A percentile compares a stretch with the other conserved stretches of the same genome.
phyloP scores from a whole-genome alignment of 2,797 vertebrate genomes.

The Dendrocincla tyrannina region DNA sequence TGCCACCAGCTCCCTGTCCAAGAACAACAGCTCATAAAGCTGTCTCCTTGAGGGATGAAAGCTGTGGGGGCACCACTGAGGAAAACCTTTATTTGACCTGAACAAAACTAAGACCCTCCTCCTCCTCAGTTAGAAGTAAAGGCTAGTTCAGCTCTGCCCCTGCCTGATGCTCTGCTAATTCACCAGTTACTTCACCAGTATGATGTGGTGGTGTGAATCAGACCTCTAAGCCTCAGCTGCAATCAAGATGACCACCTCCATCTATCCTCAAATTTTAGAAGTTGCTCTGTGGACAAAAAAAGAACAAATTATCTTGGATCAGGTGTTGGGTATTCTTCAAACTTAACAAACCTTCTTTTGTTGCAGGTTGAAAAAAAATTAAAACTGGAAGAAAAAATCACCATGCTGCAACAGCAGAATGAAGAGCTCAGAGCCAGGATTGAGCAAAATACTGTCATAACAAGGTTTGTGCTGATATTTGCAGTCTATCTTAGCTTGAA shows the following conservation, averaged over 20 bases:
- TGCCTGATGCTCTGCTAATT: neutral
- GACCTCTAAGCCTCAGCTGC: neutral
- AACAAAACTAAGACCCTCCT: neutral
- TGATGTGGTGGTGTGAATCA: neutral
- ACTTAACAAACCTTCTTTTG: slow-evolving; percentile 59
- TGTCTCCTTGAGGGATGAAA: neutral
- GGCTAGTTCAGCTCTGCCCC: neutral
- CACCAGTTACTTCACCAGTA: neutral
- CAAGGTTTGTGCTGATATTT: slow-evolving; percentile 81
- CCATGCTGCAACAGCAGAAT: slow-evolving; percentile 94
- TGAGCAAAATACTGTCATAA: slow-evolving; percentile 89
- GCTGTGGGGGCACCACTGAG: neutral
- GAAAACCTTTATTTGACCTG: neutral
- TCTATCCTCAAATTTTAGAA: neutral
- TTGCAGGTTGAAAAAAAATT: slow-evolving; percentile 92
- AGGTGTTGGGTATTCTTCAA: neutral
- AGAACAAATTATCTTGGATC: neutral
- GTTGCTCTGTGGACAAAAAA: neutral
- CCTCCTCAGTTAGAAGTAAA: neutral
- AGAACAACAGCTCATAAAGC: rapidly evolving
- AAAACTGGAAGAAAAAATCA: slow-evolving; percentile 91
- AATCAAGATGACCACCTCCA: neutral
- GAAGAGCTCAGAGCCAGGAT: slow-evolving; percentile 94
- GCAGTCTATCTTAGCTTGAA: neutral
- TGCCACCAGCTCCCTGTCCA: neutral